phyloP scores from a whole-genome alignment of 2,797 vertebrate genomes.

The Erethizon dorsatum region DNA sequence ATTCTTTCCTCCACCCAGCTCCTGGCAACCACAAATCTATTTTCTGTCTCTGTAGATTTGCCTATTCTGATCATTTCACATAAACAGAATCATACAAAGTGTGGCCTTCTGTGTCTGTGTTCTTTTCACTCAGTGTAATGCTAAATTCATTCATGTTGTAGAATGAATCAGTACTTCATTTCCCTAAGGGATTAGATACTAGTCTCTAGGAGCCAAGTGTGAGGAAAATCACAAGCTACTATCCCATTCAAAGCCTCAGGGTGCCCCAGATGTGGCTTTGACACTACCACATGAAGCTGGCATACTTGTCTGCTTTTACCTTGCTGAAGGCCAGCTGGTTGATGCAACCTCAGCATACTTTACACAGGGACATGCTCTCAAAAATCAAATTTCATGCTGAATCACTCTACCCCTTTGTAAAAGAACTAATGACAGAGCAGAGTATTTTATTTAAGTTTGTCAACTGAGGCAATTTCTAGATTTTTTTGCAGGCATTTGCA shows the following conservation, averaged over 20 bases:
- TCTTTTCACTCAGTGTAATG: constrained; percentile 30
- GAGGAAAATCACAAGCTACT: constrained; percentile 1
- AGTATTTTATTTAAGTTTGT: not conserved
- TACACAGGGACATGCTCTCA: not conserved
- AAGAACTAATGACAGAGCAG: not conserved
- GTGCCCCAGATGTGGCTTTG: not conserved
- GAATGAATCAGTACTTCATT: constrained; percentile 29
- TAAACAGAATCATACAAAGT: not conserved
- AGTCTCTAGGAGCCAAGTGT: not conserved
- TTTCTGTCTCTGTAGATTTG: not conserved
- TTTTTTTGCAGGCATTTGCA: not conserved
- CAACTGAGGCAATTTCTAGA: not conserved
- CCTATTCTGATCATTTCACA: not conserved
- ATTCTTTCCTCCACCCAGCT: not conserved
- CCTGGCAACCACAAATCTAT: not conserved
- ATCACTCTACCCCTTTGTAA: not conserved
- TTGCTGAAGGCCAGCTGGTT: not conserved
- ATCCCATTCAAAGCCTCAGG: not conserved
- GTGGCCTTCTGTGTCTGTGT: not conserved
- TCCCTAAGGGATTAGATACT: not conserved
- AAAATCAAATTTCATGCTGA: not conserved
- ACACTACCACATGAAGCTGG: not conserved
- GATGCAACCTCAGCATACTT: not conserved
- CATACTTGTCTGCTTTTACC: not conserved
- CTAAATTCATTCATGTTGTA: not conserved